These are phyloP conservation scores for Nebria ingens DNA, from an alignment of 1,140 invertebrate species.

Conservation along the genomic window DNA sequence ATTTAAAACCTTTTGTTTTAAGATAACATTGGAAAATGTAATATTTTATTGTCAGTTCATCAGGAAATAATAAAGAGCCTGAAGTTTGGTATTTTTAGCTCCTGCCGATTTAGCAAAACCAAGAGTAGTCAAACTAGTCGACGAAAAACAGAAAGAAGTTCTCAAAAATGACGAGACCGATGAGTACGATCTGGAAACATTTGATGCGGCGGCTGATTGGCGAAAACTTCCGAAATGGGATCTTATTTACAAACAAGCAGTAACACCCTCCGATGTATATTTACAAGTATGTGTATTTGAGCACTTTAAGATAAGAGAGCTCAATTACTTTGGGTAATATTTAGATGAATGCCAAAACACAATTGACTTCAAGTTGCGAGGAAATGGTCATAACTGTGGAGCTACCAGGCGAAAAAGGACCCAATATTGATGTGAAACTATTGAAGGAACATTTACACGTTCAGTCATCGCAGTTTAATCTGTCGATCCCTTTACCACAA, in stretches of 20 bases:
- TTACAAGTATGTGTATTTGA: slow-evolving; percentile 49
- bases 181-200: not conserved
- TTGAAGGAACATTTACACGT: slow-evolving; percentile 56
- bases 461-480: slow-evolving; percentile 47
- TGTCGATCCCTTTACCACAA: slow-evolving; percentile 67
- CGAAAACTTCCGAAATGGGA: slow-evolving; percentile 64
- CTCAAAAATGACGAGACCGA: not conserved
- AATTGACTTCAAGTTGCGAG: slow-evolving; percentile 73
- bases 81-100: too few species aligned
- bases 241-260: slow-evolving; percentile 73
- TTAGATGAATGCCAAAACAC: slow-evolving; percentile 75
- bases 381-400: slow-evolving; percentile 65
- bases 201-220: slow-evolving; percentile 20
- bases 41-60: too few species aligned
- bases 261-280: slow-evolving; percentile 76
- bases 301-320: too few species aligned
- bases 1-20: too few species aligned
- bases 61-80: too few species aligned
- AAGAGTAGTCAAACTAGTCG: not conserved
- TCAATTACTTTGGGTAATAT: too few species aligned
- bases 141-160: too few species aligned
- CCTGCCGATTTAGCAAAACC: not conserved
- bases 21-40: too few species aligned
- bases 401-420: slow-evolving; percentile 57
- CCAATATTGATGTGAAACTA: slow-evolving; percentile 58